Percentiles rank a stretch among this genome's conserved stretches.
These are phyloP conservation scores for Zoanthus solanderi DNA, from an alignment of 92 coral and sea anemone genomes.

Conservation along the genomic window DNA sequence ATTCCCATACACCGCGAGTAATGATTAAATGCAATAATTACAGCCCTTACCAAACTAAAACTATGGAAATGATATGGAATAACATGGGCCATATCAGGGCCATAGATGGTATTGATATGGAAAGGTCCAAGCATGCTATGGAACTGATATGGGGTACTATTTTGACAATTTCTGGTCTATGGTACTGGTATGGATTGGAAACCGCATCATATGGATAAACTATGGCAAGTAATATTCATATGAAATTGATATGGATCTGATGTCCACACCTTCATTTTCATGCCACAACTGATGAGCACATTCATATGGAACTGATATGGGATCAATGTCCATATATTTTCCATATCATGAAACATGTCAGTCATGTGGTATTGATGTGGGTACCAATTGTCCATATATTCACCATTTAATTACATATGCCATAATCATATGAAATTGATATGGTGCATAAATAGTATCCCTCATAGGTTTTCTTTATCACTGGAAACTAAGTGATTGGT, in stretches of 20 bases:
- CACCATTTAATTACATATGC: slow-evolving; percentile 3
- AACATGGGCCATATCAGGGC: slow-evolving; percentile 50
- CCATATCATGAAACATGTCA: slow-evolving; percentile 25
- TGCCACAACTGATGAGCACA: not conserved
- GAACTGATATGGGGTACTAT: slow-evolving; percentile 51
- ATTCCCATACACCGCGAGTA: no score
- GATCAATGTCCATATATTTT: slow-evolving; percentile 24
- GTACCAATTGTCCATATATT: not conserved
- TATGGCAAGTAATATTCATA: slow-evolving; percentile 17
- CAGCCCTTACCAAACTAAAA: not conserved
- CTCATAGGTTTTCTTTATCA: not conserved
- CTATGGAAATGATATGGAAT: slow-evolving; percentile 4
- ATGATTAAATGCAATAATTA: no score
- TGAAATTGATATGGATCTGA: slow-evolving; percentile 18
- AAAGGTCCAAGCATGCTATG: slow-evolving; percentile 42
- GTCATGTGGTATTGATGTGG: slow-evolving; percentile 23
- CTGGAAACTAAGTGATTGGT: not conserved
- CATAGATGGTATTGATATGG: slow-evolving; percentile 54
- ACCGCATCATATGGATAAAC: slow-evolving; percentile 23
- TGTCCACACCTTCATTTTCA: slow-evolving; percentile 19
- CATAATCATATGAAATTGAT: slow-evolving; percentile 4
- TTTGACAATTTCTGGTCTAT: slow-evolving; percentile 45
- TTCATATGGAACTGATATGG: slow-evolving; percentile 20
- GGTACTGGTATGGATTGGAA: slow-evolving; percentile 45
- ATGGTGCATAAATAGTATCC: slow-evolving; percentile 11